These are phyloP conservation scores for Clytia hemisphaerica DNA, from an alignment of 30 jellyfish, hydroid and myxozoan species.

Conservation along the genomic window DNA sequence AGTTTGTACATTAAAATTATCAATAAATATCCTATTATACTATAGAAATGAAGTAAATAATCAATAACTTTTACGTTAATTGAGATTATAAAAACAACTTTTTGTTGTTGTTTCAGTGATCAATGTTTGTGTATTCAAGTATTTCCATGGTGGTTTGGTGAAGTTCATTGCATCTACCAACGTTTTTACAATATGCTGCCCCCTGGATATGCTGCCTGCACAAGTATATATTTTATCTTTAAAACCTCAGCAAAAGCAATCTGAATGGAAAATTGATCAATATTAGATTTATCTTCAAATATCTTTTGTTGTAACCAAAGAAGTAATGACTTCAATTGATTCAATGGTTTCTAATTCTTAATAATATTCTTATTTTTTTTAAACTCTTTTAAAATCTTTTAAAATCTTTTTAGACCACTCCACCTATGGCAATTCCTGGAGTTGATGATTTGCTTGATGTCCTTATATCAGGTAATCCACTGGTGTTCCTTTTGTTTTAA, in stretches of 20 bases:
- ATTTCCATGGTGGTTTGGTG: slow-evolving; percentile 60
- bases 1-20: not conserved
- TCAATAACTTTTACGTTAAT: not conserved
- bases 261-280: not conserved
- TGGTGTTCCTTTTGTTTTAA: not conserved
- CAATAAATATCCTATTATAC: not conserved
- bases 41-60: not conserved
- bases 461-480: slow-evolving; percentile 56
- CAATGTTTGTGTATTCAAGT: slow-evolving; percentile 62
- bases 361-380: not conserved
- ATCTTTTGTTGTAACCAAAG: not conserved
- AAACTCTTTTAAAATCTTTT: not conserved
- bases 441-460: slow-evolving; percentile 73
- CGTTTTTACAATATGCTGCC: slow-evolving; percentile 46
- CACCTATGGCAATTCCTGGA: slow-evolving; percentile 67
- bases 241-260: not conserved
- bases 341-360: not conserved
- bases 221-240: not conserved
- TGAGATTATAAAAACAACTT: no score
- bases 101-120: slow-evolving; percentile 41
- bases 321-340: not conserved
- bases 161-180: slow-evolving; percentile 61
- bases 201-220: slow-evolving; percentile 13
- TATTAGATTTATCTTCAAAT: not conserved
- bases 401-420: slow-evolving; percentile 43